Conservation (phyloP, 2,888 invertebrate species). For the Drosophila glabriapex region DNA sequence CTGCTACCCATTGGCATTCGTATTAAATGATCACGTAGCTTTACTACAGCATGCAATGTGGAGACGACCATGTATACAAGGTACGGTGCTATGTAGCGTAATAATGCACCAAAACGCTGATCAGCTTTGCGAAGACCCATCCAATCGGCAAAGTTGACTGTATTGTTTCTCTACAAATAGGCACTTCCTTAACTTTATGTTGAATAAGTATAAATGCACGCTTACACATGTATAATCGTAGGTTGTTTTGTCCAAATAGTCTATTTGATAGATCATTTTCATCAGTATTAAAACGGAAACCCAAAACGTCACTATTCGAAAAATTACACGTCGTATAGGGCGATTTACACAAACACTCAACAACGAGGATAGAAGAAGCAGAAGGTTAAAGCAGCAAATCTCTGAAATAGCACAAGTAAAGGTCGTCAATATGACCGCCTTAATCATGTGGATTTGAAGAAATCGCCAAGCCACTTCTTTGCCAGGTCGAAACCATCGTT, state of each 20-base stretch:
- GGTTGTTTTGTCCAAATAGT: constrained; percentile 90
- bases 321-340: constrained; percentile 89
- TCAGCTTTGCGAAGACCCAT: constrained; percentile 91
- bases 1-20: constrained; percentile 86
- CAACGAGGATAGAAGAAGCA: constrained; percentile 91
- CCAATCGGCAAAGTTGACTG: constrained; percentile 91
- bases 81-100: constrained; percentile 91
- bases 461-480: constrained; percentile 90
- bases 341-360: constrained; percentile 91
- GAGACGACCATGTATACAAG: constrained; percentile 93
- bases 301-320: constrained; percentile 91
- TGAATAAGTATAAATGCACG: not conserved
- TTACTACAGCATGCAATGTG: constrained; percentile 94
- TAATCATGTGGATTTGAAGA: constrained; percentile 96
- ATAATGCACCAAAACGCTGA: constrained; percentile 86
- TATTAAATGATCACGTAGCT: constrained; percentile 91
- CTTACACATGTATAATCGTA: constrained; percentile 93
- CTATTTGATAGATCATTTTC: constrained; percentile 98
- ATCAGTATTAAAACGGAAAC: constrained; percentile 93
- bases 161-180: constrained; percentile 43
- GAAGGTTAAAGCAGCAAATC: constrained; percentile 94
- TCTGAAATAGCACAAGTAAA: constrained; percentile 90
- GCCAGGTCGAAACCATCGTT: constrained; percentile 60
- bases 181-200: not conserved
- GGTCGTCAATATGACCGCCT: constrained; percentile 93